Evolutionary conservation across 2,113 vertebrate species (phyloP).

Genomic region (Misgurnus mizolepis): DNA sequence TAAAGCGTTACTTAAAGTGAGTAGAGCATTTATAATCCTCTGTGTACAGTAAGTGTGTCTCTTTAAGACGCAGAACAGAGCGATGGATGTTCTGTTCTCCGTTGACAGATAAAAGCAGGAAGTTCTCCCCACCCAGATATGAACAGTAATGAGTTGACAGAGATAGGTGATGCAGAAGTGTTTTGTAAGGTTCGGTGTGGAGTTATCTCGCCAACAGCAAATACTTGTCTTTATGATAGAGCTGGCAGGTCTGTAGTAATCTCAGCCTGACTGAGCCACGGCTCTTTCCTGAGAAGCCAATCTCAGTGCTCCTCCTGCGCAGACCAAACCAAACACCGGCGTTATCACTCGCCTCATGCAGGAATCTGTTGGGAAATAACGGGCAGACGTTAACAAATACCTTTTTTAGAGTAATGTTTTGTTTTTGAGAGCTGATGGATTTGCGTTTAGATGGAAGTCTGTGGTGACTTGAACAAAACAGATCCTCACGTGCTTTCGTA

Average conservation of each 20-base stretch:
- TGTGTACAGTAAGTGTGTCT: too few relatives aligned
- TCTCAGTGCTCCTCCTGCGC: constrained; percentile 48
- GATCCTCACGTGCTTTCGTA: neutral
- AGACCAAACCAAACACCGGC: constrained; percentile 13
- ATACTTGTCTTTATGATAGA: constrained; percentile 43
- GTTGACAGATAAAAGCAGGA: constrained; percentile 41
- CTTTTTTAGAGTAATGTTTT: neutral
- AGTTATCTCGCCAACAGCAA: constrained; percentile 24
- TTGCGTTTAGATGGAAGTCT: neutral
- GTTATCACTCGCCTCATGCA: constrained; percentile 29
- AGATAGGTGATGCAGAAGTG: constrained; percentile 34
- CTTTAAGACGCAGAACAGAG: neutral
- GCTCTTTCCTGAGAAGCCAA: constrained; percentile 50
- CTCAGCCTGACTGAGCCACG: constrained; percentile 39
- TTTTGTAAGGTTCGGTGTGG: constrained; percentile 12
- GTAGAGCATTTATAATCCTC: neutral
- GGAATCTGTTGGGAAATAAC: constrained; percentile 55
- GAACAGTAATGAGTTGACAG: constrained; percentile 3
- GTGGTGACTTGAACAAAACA: neutral
- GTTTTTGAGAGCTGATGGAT: neutral
- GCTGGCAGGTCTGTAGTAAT: constrained; percentile 40
- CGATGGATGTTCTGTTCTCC: constrained; percentile 4
- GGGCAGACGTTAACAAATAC: constrained; percentile 14
- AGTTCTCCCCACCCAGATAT: constrained; percentile 37
- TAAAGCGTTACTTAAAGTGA: neutral